These are phyloP conservation scores for Sebastiscus tertius DNA, from an alignment of 2,797 vertebrate species.

Conservation along the genomic window DNA sequence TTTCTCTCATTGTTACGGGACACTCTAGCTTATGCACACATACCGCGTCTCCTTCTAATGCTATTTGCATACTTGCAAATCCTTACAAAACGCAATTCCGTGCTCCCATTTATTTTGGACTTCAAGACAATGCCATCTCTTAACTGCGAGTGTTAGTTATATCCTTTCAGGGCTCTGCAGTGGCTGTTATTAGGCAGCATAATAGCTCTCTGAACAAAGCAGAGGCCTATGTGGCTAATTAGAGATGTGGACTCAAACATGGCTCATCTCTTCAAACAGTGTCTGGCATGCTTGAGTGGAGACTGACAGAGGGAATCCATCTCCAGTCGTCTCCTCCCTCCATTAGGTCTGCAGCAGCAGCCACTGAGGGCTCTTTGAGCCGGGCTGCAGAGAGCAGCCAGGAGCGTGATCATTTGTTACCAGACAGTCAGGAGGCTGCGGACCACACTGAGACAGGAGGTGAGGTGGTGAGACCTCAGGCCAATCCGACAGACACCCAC, in stretches of 20 bases:
- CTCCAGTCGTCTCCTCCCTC: slow-evolving; percentile 47
- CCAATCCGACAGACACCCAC: slow-evolving; percentile 48
- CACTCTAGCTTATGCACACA: slow-evolving; percentile 23
- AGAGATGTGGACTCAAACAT: slow-evolving; percentile 69
- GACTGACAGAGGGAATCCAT: slow-evolving; percentile 75
- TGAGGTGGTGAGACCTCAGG: slow-evolving; percentile 58
- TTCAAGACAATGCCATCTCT: slow-evolving; percentile 42
- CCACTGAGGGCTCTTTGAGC: slow-evolving; percentile 58
- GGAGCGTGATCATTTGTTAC: slow-evolving; percentile 69
- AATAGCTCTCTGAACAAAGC: slow-evolving; percentile 62
- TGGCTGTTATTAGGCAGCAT: slow-evolving; percentile 58
- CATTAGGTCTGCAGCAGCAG: slow-evolving; percentile 60
- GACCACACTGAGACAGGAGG: slow-evolving; percentile 48
- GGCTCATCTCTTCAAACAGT: slow-evolving; percentile 73
- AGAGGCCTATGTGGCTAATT: slow-evolving; percentile 75
- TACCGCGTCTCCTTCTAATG: slow-evolving; percentile 30
- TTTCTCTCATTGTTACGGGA: slow-evolving; percentile 53
- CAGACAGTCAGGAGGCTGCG: slow-evolving; percentile 56
- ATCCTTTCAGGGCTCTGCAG: slow-evolving; percentile 46
- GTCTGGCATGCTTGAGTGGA: slow-evolving; percentile 70
- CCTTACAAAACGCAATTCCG: slow-evolving; percentile 56
- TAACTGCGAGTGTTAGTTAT: slow-evolving; percentile 55
- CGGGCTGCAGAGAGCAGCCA: slow-evolving; percentile 56
- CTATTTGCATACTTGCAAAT: slow-evolving; percentile 80
- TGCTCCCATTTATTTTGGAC: slow-evolving; percentile 62